These are phyloP conservation scores for Scleropages formosus DNA, from an alignment of 2,797 vertebrate genomes.

Conservation along the genomic window DNA sequence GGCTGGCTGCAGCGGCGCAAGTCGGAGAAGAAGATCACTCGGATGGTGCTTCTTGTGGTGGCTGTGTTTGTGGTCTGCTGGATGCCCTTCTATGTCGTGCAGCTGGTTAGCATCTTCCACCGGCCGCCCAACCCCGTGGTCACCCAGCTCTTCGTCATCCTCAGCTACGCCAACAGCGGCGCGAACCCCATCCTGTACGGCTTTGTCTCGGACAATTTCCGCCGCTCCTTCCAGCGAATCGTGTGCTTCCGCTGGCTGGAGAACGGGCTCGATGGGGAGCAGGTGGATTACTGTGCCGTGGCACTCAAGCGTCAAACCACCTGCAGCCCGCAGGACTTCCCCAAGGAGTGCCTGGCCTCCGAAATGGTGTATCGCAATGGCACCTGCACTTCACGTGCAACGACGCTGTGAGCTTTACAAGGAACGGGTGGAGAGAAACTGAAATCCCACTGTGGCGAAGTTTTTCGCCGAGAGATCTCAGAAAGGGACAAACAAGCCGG, in stretches of 20 bases:
- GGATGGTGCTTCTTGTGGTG: conserved; percentile 44
- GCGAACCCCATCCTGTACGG: conserved; percentile 44
- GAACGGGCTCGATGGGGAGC: conserved; percentile 29
- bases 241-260: conserved; percentile 40
- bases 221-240: conserved; percentile 38
- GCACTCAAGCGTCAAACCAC: conserved; percentile 19
- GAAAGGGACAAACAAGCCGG: neutral
- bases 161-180: conserved; percentile 44
- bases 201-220: conserved; percentile 43
- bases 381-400: conserved; percentile 29
- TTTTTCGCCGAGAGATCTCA: neutral
- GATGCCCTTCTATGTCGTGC: conserved; percentile 41
- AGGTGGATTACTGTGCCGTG: conserved; percentile 37
- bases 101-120: conserved; percentile 39
- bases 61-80: conserved; percentile 41
- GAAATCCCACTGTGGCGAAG: neutral
- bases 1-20: conserved; percentile 38
- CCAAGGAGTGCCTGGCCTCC: conserved; percentile 29
- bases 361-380: conserved; percentile 36
- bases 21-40: conserved; percentile 39
- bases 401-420: conserved; percentile 19
- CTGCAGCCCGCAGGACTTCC: conserved; percentile 5
- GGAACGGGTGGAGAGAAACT: neutral
- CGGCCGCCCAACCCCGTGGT: conserved; percentile 32
- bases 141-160: conserved; percentile 39